phyloP scores from a whole-genome alignment of 2,797 vertebrate species.

The Anguilla anguilla region DNA sequence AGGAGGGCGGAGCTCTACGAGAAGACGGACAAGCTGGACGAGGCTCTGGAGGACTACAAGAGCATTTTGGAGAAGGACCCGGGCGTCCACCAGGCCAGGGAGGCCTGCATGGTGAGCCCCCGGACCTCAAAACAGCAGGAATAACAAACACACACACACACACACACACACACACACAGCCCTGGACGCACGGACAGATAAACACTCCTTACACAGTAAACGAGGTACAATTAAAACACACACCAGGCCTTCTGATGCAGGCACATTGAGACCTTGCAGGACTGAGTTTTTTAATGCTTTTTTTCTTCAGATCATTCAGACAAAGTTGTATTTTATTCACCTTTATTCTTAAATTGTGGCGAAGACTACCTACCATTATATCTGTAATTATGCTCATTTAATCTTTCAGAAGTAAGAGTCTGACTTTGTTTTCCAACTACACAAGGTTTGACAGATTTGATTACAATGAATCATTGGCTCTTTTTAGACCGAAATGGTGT shows the following conservation, averaged over 20 bases:
- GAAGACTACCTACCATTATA: too few relatives aligned
- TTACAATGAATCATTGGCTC: too few relatives aligned
- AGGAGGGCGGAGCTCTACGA: conserved; percentile 91
- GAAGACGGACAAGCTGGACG: conserved; percentile 91
- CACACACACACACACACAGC: background rate
- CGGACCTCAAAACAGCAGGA: background rate
- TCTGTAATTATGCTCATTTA: too few relatives aligned
- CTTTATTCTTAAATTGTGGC: too few relatives aligned
- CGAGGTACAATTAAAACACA: background rate
- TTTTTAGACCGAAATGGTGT: too few relatives aligned
- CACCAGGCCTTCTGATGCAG: background rate
- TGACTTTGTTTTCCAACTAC: too few relatives aligned
- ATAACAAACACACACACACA: background rate
- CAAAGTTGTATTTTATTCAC: too few relatives aligned
- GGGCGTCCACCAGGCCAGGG: conserved; percentile 75
- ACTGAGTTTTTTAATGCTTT: too few relatives aligned
- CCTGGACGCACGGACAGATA: background rate
- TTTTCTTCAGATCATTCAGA: too few relatives aligned
- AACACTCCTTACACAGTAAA: background rate
- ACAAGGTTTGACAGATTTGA: too few relatives aligned
- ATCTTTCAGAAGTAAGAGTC: too few relatives aligned
- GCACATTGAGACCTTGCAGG: background rate
- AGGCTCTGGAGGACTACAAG: conserved; percentile 93
- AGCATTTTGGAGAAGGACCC: conserved; percentile 83
- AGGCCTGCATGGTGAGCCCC: conserved; percentile 85